A percentile compares a stretch with the other conserved stretches of the same genome.
phyloP scores from a whole-genome alignment of 1,140 invertebrate species.

The Caenorhabditis latens region DNA sequence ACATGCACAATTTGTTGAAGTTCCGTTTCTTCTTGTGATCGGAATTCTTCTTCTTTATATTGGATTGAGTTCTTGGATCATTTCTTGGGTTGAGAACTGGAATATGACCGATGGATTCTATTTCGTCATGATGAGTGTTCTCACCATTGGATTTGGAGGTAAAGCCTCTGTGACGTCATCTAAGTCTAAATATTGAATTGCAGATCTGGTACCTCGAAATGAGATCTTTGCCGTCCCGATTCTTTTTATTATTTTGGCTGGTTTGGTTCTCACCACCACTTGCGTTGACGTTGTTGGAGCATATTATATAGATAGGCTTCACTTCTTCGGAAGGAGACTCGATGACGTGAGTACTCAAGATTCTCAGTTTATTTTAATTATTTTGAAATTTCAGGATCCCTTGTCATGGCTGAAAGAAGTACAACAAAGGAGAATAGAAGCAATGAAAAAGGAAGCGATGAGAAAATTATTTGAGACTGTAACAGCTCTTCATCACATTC shows the following conservation, averaged over 20 bases:
- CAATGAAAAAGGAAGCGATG: constrained; percentile 78
- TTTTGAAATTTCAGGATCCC: constrained; percentile 69
- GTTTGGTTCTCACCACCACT: constrained; percentile 74
- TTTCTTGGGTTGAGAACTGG: constrained; percentile 74
- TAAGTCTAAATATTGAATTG: constrained; percentile 10
- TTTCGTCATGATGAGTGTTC: constrained; percentile 77
- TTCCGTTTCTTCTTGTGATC: constrained; percentile 60
- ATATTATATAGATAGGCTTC: constrained; percentile 76
- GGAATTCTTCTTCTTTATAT: constrained; percentile 72
- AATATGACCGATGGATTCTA: constrained; percentile 72
- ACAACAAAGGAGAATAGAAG: constrained; percentile 76
- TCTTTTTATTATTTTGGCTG: constrained; percentile 71
- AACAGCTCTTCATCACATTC: constrained; percentile 74
- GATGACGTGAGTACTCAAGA: constrained; percentile 70
- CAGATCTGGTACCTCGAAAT: constrained; percentile 75
- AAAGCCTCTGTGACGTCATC: neutral
- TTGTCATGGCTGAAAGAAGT: constrained; percentile 77
- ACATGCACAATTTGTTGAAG: constrained; percentile 76
- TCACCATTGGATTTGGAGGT: constrained; percentile 77
- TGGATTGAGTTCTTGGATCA: constrained; percentile 68
- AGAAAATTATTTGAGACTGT: constrained; percentile 77
- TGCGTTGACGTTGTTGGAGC: constrained; percentile 77
- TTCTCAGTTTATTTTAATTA: neutral
- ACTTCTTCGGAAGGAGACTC: constrained; percentile 75
- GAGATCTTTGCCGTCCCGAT: constrained; percentile 70